Evolutionary conservation across 2,113 vertebrate genomes (phyloP).

Genomic region (Xiphophorus hellerii): DNA sequence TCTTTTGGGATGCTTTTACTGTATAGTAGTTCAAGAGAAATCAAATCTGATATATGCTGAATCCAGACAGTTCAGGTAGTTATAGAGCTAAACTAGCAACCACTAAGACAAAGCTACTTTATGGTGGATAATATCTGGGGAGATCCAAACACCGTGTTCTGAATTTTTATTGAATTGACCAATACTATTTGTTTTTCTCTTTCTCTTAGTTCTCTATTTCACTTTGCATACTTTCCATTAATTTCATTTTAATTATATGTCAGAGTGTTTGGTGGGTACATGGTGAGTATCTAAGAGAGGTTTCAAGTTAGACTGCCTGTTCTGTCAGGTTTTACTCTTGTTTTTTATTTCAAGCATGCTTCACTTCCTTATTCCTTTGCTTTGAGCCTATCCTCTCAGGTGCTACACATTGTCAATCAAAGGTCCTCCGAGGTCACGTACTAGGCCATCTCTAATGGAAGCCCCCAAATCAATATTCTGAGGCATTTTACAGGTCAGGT

Average conservation of each 20-base stretch:
- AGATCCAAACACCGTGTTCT: too few relatives aligned
- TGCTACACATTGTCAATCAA: slow-evolving; percentile 35
- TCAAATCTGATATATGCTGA: too few relatives aligned
- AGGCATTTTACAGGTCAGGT: slow-evolving; percentile 37
- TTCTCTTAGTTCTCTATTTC: too few relatives aligned
- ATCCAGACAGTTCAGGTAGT: too few relatives aligned
- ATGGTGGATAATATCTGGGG: too few relatives aligned
- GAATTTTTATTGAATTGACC: too few relatives aligned
- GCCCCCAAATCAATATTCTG: slow-evolving; percentile 58
- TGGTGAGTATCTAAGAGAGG: slow-evolving; percentile 7
- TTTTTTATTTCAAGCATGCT: neutral
- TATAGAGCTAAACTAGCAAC: too few relatives aligned
- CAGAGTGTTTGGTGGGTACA: slow-evolving; percentile 16
- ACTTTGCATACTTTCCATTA: too few relatives aligned
- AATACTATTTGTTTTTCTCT: too few relatives aligned
- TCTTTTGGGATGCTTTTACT: too few relatives aligned
- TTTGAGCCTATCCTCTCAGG: neutral
- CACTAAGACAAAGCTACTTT: too few relatives aligned
- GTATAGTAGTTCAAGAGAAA: too few relatives aligned
- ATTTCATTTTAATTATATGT: neutral
- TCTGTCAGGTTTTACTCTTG: slow-evolving; percentile 18
- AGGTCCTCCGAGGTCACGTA: slow-evolving; percentile 28
- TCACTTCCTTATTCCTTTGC: slow-evolving; percentile 1
- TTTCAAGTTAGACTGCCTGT: slow-evolving; percentile 41
- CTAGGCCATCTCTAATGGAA: slow-evolving; percentile 44